phyloP scores from a whole-genome alignment of 2,113 vertebrate genomes.

The Choloepus hoffmanni region DNA sequence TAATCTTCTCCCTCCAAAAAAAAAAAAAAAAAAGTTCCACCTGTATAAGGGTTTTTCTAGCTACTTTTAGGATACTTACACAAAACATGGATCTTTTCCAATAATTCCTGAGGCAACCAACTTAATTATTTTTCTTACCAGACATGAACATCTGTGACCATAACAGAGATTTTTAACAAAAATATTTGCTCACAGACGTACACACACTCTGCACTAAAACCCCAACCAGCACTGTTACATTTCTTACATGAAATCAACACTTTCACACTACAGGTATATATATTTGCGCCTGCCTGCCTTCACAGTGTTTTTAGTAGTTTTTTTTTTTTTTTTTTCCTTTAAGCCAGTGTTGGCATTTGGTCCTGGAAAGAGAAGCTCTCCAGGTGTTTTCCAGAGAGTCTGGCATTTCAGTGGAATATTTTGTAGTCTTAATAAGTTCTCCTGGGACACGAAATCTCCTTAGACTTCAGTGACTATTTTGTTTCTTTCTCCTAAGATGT shows the following conservation, averaged over 20 bases:
- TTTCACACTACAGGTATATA: background rate
- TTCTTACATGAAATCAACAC: slow-evolving; percentile 62
- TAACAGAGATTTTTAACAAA: slow-evolving; percentile 31
- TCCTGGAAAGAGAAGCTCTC: slow-evolving; percentile 44
- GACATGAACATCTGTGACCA: background rate
- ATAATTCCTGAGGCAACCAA: background rate
- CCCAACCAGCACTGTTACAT: background rate
- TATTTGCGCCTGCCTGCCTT: background rate
- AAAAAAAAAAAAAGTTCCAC: background rate
- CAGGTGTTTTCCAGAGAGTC: slow-evolving; percentile 72
- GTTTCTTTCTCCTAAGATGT: slow-evolving; percentile 48
- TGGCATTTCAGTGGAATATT: slow-evolving; percentile 64
- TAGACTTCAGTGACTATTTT: slow-evolving; percentile 53
- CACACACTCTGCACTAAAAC: background rate
- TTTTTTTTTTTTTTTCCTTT: background rate
- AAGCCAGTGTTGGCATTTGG: slow-evolving; percentile 34
- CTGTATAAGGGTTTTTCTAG: background rate
- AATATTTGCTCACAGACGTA: background rate
- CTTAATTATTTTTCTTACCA: slow-evolving; percentile 38
- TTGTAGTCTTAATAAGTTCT: slow-evolving; percentile 69
- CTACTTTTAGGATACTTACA: background rate
- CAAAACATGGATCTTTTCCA: slow-evolving; percentile 2
- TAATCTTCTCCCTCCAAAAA: background rate
- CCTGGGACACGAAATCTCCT: slow-evolving; percentile 68
- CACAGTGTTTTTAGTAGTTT: background rate